A percentile compares a stretch with the other conserved stretches of the same genome.
phyloP scores from a whole-genome alignment of 2,797 vertebrate species.

The Chromobotia macracanthus region DNA sequence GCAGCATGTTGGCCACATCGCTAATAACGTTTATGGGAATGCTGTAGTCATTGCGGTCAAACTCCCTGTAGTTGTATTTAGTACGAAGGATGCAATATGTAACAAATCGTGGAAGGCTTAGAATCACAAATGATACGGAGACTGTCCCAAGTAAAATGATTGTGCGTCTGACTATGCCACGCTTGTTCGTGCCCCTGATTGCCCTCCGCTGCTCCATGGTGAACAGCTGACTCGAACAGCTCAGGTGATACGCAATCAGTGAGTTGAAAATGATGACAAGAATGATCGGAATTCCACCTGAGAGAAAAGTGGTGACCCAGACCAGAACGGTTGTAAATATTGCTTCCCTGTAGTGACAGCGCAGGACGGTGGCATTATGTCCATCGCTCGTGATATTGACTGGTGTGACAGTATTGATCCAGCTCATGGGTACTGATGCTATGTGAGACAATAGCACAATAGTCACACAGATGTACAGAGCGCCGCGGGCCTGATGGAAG shows the following conservation, averaged over 20 bases:
- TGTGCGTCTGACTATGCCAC: constrained; percentile 70
- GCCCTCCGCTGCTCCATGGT: constrained; percentile 73
- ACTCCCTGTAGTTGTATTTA: constrained; percentile 68
- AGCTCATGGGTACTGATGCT: constrained; percentile 73
- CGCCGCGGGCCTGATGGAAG: constrained; percentile 66
- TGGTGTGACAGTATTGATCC: constrained; percentile 72
- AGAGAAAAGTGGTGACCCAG: constrained; percentile 77
- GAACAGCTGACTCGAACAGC: constrained; percentile 70
- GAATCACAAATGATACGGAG: constrained; percentile 73
- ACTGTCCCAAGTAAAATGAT: constrained; percentile 75
- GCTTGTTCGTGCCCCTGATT: constrained; percentile 65
- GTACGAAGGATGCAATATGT: constrained; percentile 83
- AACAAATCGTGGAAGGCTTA: constrained; percentile 78
- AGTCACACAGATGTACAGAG: constrained; percentile 67
- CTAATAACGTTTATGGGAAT: constrained; percentile 74
- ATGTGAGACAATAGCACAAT: constrained; percentile 74
- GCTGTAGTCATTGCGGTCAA: constrained; percentile 75
- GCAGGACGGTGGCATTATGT: constrained; percentile 62
- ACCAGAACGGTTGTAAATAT: constrained; percentile 73
- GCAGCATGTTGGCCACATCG: constrained; percentile 81
- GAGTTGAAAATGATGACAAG: constrained; percentile 78
- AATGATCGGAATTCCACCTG: constrained; percentile 75
- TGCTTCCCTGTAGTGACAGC: constrained; percentile 70
- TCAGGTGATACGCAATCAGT: constrained; percentile 73
- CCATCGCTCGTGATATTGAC: constrained; percentile 62